Conservation (phyloP, 23 tunicate genomes). For the Ascidia mentula region DNA sequence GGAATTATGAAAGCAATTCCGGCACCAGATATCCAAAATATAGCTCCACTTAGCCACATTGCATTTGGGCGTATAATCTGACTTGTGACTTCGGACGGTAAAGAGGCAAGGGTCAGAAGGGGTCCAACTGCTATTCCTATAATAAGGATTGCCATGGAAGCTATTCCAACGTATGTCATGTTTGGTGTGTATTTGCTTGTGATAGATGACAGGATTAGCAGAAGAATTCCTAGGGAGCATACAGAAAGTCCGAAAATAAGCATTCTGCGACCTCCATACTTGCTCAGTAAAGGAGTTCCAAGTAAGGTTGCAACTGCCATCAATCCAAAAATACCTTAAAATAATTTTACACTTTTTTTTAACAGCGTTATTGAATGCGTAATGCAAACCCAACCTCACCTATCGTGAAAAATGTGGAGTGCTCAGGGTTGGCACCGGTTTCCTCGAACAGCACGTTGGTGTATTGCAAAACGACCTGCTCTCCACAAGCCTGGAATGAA, state of each 20-base stretch:
- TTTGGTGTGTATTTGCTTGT: neutral
- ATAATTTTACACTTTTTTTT: neutral
- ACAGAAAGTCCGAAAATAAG: conserved; percentile 11
- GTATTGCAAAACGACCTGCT: conserved; percentile 13
- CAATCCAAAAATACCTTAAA: conserved; percentile 4
- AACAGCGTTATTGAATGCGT: neutral
- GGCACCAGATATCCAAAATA: conserved; percentile 33
- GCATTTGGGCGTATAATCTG: conserved; percentile 37
- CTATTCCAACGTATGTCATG: conserved; percentile 23
- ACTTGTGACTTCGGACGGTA: conserved; percentile 43
- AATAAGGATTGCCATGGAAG: conserved; percentile 9
- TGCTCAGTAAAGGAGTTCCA: neutral
- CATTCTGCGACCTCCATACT: conserved; percentile 16
- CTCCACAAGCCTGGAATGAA: conserved; percentile 20
- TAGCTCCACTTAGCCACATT: conserved; percentile 8
- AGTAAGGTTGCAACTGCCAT: neutral
- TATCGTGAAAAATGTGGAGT: conserved; percentile 19
- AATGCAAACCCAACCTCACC: no score
- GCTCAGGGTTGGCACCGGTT: conserved; percentile 17
- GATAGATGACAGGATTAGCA: conserved; percentile 13
- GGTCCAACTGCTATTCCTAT: conserved; percentile 21
- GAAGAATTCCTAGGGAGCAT: neutral
- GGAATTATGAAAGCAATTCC: conserved; percentile 33
- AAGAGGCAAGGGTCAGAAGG: conserved; percentile 4
- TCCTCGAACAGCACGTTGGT: conserved; percentile 11